Conservation (phyloP, 2,888 invertebrate species). For the Scrobipalpa atriplicella region DNA sequence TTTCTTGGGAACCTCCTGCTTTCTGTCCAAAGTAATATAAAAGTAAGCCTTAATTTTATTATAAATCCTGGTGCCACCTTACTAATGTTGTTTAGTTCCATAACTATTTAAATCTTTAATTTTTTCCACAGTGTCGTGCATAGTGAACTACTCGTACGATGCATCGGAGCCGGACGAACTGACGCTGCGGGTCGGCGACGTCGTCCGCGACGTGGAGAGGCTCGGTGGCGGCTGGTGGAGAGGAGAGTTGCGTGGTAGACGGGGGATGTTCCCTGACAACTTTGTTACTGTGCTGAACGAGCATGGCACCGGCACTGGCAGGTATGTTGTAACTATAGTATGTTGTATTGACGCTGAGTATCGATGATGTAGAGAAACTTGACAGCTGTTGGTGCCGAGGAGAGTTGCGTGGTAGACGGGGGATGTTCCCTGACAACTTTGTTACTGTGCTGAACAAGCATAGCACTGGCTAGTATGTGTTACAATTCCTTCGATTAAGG, state of each 20-base stretch:
- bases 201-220: constrained; percentile 90
- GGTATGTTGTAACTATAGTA: not conserved
- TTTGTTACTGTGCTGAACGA: constrained; percentile 88
- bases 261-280: constrained; percentile 97
- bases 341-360: constrained; percentile 91
- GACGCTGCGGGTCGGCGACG: constrained; percentile 91
- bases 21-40: no score
- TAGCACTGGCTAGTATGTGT: constrained; percentile 32
- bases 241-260: constrained; percentile 90
- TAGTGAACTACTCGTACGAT: constrained; percentile 93
- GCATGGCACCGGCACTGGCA: constrained; percentile 42
- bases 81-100: no score
- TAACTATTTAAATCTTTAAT: not conserved
- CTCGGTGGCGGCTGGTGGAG: constrained; percentile 96
- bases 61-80: no score
- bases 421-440: constrained; percentile 97
- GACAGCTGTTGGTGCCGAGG: constrained; percentile 97
- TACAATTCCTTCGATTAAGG: no score
- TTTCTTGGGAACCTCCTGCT: no score
- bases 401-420: constrained; percentile 89
- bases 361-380: constrained; percentile 90
- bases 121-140: constrained; percentile 85
- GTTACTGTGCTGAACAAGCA: constrained; percentile 85
- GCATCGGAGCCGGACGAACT: constrained; percentile 94
- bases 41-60: no score